phyloP scores from a whole-genome alignment of 2,888 invertebrate species.

The Trypoxylon attenuatum region DNA sequence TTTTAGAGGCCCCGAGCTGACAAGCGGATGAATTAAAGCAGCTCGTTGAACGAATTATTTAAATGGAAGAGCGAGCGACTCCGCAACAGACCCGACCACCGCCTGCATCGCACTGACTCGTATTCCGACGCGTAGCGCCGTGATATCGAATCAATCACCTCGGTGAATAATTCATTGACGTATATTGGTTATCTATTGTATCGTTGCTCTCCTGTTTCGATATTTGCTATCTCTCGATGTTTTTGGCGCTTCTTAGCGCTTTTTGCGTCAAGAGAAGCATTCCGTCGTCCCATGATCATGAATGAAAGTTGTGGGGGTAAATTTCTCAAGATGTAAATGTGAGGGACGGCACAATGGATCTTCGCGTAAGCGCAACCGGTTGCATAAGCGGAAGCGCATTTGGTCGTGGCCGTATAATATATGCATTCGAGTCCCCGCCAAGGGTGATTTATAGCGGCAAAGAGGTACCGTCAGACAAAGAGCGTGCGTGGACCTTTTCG shows the following conservation, averaged over 20 bases:
- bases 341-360: conserved; percentile 48
- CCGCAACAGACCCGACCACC: conserved; percentile 14
- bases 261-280: too few species aligned
- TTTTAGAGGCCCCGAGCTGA: conserved; percentile 12
- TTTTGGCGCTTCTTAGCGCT: too few species aligned
- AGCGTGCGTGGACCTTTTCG: conserved; percentile 23
- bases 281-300: neutral
- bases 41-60: conserved; percentile 58
- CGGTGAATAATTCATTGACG: neutral
- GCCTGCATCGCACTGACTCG: too few species aligned
- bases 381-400: conserved; percentile 60
- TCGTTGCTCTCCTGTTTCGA: too few species aligned
- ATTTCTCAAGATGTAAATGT: conserved; percentile 51
- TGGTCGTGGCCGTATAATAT: conserved; percentile 37
- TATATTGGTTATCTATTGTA: too few species aligned
- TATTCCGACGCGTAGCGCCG: too few species aligned
- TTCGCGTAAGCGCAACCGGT: conserved; percentile 48
- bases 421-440: conserved; percentile 37
- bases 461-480: conserved; percentile 34
- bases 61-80: conserved; percentile 46
- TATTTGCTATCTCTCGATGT: too few species aligned
- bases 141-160: neutral
- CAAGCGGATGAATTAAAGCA: conserved; percentile 51
- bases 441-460: conserved; percentile 49
- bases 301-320: too few species aligned